Base-by-base conservation (phyloP, 2,113 vertebrate species). In the Microtus pennsylvanicus region DNA sequence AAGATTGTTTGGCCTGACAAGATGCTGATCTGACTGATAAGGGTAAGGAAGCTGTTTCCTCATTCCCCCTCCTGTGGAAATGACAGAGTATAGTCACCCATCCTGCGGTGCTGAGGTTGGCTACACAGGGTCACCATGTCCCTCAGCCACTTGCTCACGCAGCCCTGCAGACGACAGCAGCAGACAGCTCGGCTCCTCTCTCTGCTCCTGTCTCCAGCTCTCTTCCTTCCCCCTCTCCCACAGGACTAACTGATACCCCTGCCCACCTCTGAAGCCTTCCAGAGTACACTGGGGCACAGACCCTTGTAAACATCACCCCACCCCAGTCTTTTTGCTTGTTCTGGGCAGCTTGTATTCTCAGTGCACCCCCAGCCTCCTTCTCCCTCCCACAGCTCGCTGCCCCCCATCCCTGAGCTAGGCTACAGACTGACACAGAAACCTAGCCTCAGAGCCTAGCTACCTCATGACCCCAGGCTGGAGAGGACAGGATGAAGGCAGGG, bases 1-100 rank as follows among this genome's bases (percentile, higher is more conserved):
- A 97, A 98, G 98, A 98, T 94, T 97, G 98, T 96, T 98, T 97
- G 90, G 89, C 81, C 94, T 96, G 98, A 98, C 94, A 96, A 96
- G 96, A 96, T 96, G 98, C 96, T 95, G 69, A n/a, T 72, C 17
- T 69, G 98, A 97, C 96, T 78, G 87, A 96, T 95, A 97, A 87
- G 42, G 91, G 87, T 76, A 96, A 38, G 0, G 52, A 5, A 28
- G 72, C 72, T 38, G 93, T 52, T 89, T 97, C 97, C 93, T 12
- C 93, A 67, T 96, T 96, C 90, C 7, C 89, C 65, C 86, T 94
- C 3, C 11, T 7, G 2, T 14, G 63, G 8, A 14, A 7, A 17
- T 10, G n/a, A 9, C 16, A 1, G 7, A 21, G 5, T 21, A 28
- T n/a, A 1, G 1, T 55, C 14, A 28, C 26, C 61, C 50, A 5